These are phyloP conservation scores for Scyliorhinus canicula DNA, from an alignment of 2,797 vertebrate species.

Conservation along the genomic window DNA sequence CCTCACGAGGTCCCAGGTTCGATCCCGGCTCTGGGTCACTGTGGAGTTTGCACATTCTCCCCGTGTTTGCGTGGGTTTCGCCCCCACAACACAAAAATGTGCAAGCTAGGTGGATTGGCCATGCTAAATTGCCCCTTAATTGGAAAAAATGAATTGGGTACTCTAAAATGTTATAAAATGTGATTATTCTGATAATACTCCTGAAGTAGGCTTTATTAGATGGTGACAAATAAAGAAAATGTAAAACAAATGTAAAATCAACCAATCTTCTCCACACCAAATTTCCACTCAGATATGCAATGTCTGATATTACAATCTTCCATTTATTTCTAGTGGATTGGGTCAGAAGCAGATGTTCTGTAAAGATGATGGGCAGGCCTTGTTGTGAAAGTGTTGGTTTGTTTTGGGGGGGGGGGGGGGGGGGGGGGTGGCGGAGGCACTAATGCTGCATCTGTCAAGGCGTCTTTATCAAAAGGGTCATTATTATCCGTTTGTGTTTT, in stretches of 20 bases:
- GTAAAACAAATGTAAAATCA: too few relatives aligned
- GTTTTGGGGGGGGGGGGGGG: too few relatives aligned
- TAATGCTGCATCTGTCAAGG: background rate
- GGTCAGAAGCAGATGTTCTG: background rate
- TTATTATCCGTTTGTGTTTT: background rate
- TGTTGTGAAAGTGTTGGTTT: background rate
- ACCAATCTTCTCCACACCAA: background rate
- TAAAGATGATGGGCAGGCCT: background rate
- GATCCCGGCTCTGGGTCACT: too few relatives aligned
- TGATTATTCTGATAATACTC: background rate
- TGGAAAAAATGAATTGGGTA: too few relatives aligned
- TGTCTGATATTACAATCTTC: background rate
- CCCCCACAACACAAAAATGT: too few relatives aligned
- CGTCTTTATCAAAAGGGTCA: background rate
- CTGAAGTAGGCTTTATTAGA: background rate
- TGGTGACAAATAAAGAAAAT: background rate
- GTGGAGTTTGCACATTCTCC: too few relatives aligned
- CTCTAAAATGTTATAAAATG: too few relatives aligned
- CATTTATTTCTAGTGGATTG: background rate
- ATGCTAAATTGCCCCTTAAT: too few relatives aligned
- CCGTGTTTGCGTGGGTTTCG: too few relatives aligned
- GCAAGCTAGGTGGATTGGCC: too few relatives aligned
- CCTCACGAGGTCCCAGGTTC: too few relatives aligned
- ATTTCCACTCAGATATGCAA: background rate
- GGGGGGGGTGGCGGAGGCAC: too few relatives aligned